A percentile compares a stretch with the other conserved stretches of the same genome.
Evolutionary conservation across 1,140 invertebrate genomes (phyloP).

Genomic region (Orius laevigatus): DNA sequence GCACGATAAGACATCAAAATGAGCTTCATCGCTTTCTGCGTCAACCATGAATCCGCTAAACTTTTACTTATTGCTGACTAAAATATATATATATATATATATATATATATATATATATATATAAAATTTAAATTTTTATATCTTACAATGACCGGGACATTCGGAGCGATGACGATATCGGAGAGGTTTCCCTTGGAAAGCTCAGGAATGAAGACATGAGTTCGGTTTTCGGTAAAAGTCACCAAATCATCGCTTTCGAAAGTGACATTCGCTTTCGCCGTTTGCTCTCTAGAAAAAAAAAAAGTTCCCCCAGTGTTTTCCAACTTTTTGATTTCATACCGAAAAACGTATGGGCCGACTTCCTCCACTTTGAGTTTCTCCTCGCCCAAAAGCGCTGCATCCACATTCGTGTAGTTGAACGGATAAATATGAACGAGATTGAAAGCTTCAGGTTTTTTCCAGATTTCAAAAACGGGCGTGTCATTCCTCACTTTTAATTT

Average conservation of each 20-base stretch:
- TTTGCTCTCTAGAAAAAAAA: constrained; percentile 38
- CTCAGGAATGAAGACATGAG: constrained; percentile 43
- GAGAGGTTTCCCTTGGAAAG: constrained; percentile 46
- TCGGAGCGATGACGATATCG: constrained; percentile 50
- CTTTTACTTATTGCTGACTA: no score
- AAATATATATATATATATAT: no score
- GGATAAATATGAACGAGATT: constrained; percentile 57
- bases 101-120: background rate
- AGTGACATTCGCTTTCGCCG: constrained; percentile 46
- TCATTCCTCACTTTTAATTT: constrained; percentile 3
- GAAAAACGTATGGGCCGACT: constrained; percentile 73
- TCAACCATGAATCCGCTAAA: no score
- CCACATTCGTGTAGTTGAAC: constrained; percentile 70
- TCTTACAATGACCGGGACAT: constrained; percentile 61
- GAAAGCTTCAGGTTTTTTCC: constrained; percentile 47
- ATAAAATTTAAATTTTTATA: background rate
- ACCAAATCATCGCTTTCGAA: constrained; percentile 61
- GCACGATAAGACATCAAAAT: no score
- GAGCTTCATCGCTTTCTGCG: no score
- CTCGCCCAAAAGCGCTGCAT: constrained; percentile 45
- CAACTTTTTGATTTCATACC: no score
- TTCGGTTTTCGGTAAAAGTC: constrained; percentile 50
- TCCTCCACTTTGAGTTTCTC: constrained; percentile 50
- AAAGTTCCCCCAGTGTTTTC: background rate
- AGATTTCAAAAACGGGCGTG: constrained; percentile 34